Percentiles rank a stretch among this genome's conserved stretches.
These are phyloP conservation scores for Drosophila albomicans DNA, from an alignment of 1,140 invertebrate genomes.

Conservation along the genomic window DNA sequence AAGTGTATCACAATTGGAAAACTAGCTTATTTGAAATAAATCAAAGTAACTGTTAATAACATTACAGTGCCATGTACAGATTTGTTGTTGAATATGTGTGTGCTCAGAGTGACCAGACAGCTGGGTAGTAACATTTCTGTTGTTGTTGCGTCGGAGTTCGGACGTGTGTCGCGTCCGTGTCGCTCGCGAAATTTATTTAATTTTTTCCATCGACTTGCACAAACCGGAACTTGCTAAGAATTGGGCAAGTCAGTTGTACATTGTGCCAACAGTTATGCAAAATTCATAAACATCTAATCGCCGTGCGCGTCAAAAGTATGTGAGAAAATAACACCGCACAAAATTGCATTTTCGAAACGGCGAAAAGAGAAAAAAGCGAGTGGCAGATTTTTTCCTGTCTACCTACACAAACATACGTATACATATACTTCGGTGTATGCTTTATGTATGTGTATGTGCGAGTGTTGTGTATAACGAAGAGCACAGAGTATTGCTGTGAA, in stretches of 20 bases:
- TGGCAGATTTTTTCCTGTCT: slow-evolving; percentile 81
- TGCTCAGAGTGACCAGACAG: slow-evolving; percentile 42
- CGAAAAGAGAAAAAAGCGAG: slow-evolving; percentile 62
- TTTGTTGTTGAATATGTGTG: slow-evolving; percentile 18
- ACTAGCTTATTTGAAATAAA: not conserved
- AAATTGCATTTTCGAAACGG: slow-evolving; percentile 40
- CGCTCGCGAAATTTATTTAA: slow-evolving; percentile 49
- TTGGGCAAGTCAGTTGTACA: slow-evolving; percentile 60
- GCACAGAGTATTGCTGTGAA: slow-evolving; percentile 28
- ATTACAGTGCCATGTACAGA: slow-evolving; percentile 10
- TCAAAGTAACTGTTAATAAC: slow-evolving; percentile 5
- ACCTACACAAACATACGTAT: slow-evolving; percentile 75
- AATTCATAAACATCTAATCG: slow-evolving; percentile 45
- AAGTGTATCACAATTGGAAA: too few species aligned
- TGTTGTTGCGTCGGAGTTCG: slow-evolving; percentile 52
- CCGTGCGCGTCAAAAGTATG: slow-evolving; percentile 64
- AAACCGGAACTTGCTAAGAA: slow-evolving; percentile 63
- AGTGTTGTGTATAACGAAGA: slow-evolving; percentile 43
- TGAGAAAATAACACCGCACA: slow-evolving; percentile 29
- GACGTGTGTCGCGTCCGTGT: slow-evolving; percentile 44
- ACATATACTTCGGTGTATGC: slow-evolving; percentile 49
- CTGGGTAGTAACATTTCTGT: slow-evolving; percentile 50
- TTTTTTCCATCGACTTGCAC: slow-evolving; percentile 61
- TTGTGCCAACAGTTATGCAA: slow-evolving; percentile 61
- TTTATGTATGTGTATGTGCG: slow-evolving; percentile 39